These are phyloP conservation scores for Phocoena sinus DNA, from an alignment of 2,113 vertebrate species.

Conservation along the genomic window DNA sequence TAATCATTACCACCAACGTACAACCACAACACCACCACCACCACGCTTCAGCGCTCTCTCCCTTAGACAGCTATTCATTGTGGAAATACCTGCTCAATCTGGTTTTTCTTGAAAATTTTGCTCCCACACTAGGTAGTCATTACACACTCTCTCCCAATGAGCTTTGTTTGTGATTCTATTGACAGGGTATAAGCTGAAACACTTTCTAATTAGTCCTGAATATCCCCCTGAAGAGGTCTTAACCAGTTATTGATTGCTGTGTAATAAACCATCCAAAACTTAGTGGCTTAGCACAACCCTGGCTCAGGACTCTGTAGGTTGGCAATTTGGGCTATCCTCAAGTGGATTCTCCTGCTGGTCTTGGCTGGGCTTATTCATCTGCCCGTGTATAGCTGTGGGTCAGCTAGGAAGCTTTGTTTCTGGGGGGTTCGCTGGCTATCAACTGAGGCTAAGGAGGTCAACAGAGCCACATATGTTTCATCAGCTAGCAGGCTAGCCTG, in stretches of 20 bases:
- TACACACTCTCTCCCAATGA: not conserved
- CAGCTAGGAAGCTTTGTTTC: not conserved
- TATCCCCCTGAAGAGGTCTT: constrained; percentile 76
- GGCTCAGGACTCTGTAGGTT: not conserved
- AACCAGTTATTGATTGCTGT: constrained; percentile 11
- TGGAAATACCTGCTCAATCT: constrained; percentile 1
- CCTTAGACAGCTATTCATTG: not conserved
- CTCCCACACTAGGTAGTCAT: not conserved
- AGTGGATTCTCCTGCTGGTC: not conserved
- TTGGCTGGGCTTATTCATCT: not conserved
- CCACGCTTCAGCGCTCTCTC: not conserved
- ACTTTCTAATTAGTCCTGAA: constrained; percentile 78
- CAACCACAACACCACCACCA: not conserved
- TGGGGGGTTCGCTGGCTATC: not conserved
- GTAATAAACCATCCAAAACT: constrained; percentile 30
- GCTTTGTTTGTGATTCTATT: constrained; percentile 76
- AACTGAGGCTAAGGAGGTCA: not conserved
- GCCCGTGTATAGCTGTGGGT: not conserved
- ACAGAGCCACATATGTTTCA: not conserved
- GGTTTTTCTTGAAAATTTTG: constrained; percentile 13
- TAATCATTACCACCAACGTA: not conserved
- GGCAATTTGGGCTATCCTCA: not conserved
- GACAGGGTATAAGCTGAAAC: constrained; percentile 72
- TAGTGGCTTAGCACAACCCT: not conserved
- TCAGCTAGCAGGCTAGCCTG: not conserved